Percentiles rank a stretch among this genome's conserved stretches.
phyloP scores from a whole-genome alignment of 1,140 invertebrate genomes.

The Rhopalosiphum padi region DNA sequence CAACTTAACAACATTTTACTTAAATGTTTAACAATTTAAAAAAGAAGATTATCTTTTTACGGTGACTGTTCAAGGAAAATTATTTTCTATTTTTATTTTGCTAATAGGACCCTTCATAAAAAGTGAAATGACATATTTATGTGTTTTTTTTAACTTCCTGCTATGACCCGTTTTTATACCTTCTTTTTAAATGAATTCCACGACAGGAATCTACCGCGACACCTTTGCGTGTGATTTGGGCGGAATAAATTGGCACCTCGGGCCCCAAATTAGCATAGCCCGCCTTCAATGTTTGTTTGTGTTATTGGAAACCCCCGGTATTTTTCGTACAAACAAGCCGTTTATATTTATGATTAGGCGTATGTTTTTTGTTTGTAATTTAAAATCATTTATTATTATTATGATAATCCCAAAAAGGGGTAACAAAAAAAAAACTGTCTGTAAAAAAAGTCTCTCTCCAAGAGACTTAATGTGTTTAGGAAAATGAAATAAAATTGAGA shows the following conservation, averaged over 20 bases:
- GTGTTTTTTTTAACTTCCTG: constrained; percentile 45
- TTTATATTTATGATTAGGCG: constrained; percentile 58
- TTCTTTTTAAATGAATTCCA: constrained; percentile 43
- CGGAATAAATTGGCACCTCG: constrained; percentile 55
- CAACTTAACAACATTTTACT: neutral
- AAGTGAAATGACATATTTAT: constrained; percentile 28
- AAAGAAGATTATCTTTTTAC: neutral
- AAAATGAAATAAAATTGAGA: constrained; percentile 56
- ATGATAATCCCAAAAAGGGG: constrained; percentile 21
- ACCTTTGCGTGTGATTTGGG: constrained; percentile 55
- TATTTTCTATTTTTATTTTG: neutral
- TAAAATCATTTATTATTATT: constrained; percentile 56
- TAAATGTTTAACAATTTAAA: neutral
- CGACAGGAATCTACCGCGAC: constrained; percentile 31
- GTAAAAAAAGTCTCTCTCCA: neutral
- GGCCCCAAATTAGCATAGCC: constrained; percentile 13
- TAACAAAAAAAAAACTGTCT: constrained; percentile 24
- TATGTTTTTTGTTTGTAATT: constrained; percentile 50
- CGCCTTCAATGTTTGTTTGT: constrained; percentile 52
- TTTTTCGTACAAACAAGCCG: constrained; percentile 41
- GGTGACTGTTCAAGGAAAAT: neutral
- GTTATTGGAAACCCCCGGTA: constrained; percentile 51
- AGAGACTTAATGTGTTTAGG: constrained; percentile 54
- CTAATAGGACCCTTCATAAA: neutral
- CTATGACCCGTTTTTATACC: constrained; percentile 29